Conservation (phyloP, 1,140 invertebrate species). For the Temnothorax nylanderi region DNA sequence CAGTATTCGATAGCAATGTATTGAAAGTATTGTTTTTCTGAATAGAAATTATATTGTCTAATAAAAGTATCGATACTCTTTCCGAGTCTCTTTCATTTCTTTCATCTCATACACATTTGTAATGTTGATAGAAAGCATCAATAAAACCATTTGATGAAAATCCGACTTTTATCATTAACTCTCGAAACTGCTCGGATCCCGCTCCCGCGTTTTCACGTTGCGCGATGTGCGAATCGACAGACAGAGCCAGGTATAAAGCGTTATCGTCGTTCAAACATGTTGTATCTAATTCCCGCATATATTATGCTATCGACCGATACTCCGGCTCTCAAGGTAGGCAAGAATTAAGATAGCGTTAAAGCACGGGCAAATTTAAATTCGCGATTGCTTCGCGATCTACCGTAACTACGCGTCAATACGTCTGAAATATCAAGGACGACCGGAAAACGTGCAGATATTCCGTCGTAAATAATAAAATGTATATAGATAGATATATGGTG, state of each 20-base stretch:
- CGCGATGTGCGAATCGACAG: conserved; percentile 14
- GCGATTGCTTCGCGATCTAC: conserved; percentile 15
- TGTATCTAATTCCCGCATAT: conserved; percentile 5
- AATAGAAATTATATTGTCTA: background rate
- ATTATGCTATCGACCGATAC: conserved; percentile 29
- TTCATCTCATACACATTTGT: conserved; percentile 45
- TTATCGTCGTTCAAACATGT: conserved; percentile 33
- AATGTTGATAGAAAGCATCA: conserved; percentile 51
- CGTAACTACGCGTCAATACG: background rate
- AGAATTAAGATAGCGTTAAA: conserved; percentile 40
- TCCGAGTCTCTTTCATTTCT: conserved; percentile 10
- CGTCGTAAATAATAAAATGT: conserved; percentile 3
- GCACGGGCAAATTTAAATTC: conserved; percentile 28
- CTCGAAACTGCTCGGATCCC: conserved; percentile 56
- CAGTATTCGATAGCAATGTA: background rate
- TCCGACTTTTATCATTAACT: conserved; percentile 56
- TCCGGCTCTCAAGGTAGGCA: conserved; percentile 45
- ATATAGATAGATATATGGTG: background rate
- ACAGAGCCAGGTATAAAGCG: background rate
- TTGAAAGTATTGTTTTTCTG: background rate
- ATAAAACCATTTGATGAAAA: conserved; percentile 60
- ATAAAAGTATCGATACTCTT: conserved; percentile 49
- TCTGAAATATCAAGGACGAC: conserved; percentile 46
- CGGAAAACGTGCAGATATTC: conserved; percentile 13
- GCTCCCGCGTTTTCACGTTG: background rate